These are phyloP conservation scores for Drosophila mercatorum DNA, from an alignment of 2,888 invertebrate genomes.

Conservation along the genomic window DNA sequence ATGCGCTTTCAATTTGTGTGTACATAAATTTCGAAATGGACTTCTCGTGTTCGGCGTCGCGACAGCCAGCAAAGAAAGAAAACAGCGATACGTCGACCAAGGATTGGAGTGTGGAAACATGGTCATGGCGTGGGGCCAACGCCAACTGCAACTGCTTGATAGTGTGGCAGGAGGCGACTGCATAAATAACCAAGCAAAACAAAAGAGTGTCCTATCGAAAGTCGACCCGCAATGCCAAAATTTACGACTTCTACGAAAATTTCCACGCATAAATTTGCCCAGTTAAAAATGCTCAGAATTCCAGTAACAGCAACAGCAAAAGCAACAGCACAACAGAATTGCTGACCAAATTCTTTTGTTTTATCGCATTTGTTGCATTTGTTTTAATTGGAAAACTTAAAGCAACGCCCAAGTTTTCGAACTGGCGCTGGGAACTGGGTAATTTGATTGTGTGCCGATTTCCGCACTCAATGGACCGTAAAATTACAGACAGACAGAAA, in stretches of 20 bases:
- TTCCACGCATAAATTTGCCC: conserved; percentile 44
- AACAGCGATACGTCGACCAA: conserved; percentile 32
- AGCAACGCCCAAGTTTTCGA: conserved; percentile 47
- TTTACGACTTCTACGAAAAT: conserved; percentile 49
- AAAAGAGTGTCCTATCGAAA: conserved; percentile 65
- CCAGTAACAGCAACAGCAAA: conserved; percentile 22
- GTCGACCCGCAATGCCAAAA: conserved; percentile 49
- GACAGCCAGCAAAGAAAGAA: conserved; percentile 40
- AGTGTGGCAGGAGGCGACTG: conserved; percentile 59
- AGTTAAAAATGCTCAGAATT: conserved; percentile 44
- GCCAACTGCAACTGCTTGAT: conserved; percentile 31
- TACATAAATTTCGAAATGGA: conserved; percentile 80
- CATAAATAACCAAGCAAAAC: conserved; percentile 66
- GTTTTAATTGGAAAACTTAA: conserved; percentile 65
- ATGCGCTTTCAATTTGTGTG: conserved; percentile 74
- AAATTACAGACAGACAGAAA: conserved; percentile 56
- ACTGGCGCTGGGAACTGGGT: conserved; percentile 17
- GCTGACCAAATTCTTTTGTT: conserved; percentile 45
- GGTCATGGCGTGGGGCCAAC: conserved; percentile 33
- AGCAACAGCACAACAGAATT: conserved; percentile 36
- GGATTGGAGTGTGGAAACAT: conserved; percentile 62
- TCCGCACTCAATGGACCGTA: conserved; percentile 69
- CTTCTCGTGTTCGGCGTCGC: conserved; percentile 70
- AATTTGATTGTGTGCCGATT: conserved; percentile 71
- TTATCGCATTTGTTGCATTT: conserved; percentile 48